Evolutionary conservation across 2,113 vertebrate species (phyloP).

Genomic region (Vulpes vulpes): DNA sequence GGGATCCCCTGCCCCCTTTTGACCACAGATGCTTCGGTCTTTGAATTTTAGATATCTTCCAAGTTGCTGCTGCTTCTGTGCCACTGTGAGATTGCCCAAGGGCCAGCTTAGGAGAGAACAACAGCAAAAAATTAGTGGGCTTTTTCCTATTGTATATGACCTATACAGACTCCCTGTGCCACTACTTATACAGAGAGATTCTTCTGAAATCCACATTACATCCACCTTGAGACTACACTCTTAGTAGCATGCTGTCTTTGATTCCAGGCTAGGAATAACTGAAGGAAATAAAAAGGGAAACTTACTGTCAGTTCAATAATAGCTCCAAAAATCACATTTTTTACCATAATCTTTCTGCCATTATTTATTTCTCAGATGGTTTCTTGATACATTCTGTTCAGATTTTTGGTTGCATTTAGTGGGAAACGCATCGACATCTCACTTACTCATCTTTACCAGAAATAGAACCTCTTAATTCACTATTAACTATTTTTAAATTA

Average conservation of each 20-base stretch:
- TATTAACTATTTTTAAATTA: not conserved
- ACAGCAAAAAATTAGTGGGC: not conserved
- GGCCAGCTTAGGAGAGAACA: not conserved
- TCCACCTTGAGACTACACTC: not conserved
- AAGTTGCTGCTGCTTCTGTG: not conserved
- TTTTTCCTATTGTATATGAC: not conserved
- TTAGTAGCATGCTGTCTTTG: not conserved
- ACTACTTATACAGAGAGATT: not conserved
- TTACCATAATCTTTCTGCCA: not conserved
- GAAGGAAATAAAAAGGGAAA: not conserved
- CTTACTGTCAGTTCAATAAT: not conserved
- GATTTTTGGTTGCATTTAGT: not conserved
- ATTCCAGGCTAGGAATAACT: not conserved
- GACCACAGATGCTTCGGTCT: rapidly evolving
- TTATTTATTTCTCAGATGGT: not conserved
- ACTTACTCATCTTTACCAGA: not conserved
- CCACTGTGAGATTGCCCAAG: rapidly evolving
- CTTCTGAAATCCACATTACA: not conserved
- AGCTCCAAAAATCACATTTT: not conserved
- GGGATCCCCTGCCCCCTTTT: not conserved
- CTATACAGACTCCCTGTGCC: not conserved
- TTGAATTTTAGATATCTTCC: not conserved
- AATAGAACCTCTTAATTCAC: not conserved
- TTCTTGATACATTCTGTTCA: not conserved
- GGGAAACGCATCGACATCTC: not conserved